These are phyloP conservation scores for Lasioglossum villosulum DNA, from an alignment of 2,888 invertebrate genomes.

Conservation along the genomic window DNA sequence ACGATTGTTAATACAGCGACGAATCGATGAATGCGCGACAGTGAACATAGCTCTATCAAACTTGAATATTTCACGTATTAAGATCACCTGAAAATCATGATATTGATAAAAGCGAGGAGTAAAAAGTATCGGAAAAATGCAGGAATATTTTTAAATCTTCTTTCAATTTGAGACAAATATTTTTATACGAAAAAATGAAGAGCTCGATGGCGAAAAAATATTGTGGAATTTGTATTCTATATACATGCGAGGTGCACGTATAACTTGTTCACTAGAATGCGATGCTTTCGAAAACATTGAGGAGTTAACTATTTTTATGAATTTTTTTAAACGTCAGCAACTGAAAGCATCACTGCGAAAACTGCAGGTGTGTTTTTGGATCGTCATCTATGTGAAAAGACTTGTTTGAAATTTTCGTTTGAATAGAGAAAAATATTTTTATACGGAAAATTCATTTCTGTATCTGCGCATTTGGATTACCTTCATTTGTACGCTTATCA, in stretches of 20 bases:
- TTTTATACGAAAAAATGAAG: not conserved
- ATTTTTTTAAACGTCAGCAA: too few species aligned
- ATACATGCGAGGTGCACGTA: too few species aligned
- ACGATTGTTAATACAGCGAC: not conserved
- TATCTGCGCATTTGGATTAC: too few species aligned
- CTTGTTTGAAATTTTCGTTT: not conserved
- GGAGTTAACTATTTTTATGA: too few species aligned
- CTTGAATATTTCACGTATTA: not conserved
- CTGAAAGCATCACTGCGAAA: too few species aligned
- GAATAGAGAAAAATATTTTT: not conserved
- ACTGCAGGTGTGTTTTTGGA: too few species aligned
- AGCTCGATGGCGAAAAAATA: not conserved
- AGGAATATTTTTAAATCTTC: not conserved
- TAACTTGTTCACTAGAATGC: too few species aligned
- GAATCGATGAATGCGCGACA: not conserved
- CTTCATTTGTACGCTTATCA: too few species aligned
- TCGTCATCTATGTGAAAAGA: too few species aligned
- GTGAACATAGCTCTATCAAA: not conserved
- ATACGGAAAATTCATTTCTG: too few species aligned
- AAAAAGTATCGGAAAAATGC: not conserved
- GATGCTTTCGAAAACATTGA: too few species aligned
- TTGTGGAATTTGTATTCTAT: not conserved
- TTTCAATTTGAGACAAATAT: not conserved
- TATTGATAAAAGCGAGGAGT: not conserved
- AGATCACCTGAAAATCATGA: not conserved